Percentiles rank a stretch among this genome's conserved stretches.
These are phyloP conservation scores for Emys orbicularis DNA, from an alignment of 2,797 vertebrate species.

Conservation along the genomic window DNA sequence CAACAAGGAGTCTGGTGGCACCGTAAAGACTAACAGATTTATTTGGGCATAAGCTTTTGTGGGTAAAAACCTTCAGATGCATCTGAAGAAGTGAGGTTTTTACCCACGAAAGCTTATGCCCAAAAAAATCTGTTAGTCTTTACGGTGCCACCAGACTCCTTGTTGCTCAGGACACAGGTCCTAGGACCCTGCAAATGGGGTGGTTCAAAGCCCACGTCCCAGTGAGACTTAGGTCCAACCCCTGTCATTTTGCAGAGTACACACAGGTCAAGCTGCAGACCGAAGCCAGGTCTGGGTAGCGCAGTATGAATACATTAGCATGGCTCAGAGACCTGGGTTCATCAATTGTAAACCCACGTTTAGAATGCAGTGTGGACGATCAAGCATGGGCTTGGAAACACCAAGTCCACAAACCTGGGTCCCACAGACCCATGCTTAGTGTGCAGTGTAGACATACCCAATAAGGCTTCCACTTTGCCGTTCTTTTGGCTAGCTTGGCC, in stretches of 20 bases:
- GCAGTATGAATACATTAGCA: background rate
- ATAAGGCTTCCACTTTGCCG: background rate
- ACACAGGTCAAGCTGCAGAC: background rate
- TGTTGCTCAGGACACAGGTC: background rate
- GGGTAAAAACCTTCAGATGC: no score
- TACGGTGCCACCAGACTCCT: no score
- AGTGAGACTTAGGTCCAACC: background rate
- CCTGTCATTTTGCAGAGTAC: background rate
- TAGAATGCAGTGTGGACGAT: background rate
- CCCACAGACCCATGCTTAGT: background rate
- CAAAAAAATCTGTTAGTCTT: no score
- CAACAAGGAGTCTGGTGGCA: no score
- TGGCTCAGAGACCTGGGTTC: background rate
- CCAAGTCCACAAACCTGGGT: background rate
- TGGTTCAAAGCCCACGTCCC: background rate
- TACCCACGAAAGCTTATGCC: no score
- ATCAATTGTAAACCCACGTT: background rate
- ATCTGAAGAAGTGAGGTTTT: no score
- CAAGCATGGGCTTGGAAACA: no score
- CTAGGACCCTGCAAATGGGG: background rate
- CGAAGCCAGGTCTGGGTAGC: background rate
- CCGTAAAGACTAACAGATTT: no score
- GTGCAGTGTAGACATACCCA: background rate
- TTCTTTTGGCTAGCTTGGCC: background rate
- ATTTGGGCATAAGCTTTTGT: no score